A percentile compares a stretch with the other conserved stretches of the same genome.
Evolutionary conservation across 30 jellyfish, hydroid and myxozoan species (phyloP).

Genomic region (Phacellophora camtschatica): DNA sequence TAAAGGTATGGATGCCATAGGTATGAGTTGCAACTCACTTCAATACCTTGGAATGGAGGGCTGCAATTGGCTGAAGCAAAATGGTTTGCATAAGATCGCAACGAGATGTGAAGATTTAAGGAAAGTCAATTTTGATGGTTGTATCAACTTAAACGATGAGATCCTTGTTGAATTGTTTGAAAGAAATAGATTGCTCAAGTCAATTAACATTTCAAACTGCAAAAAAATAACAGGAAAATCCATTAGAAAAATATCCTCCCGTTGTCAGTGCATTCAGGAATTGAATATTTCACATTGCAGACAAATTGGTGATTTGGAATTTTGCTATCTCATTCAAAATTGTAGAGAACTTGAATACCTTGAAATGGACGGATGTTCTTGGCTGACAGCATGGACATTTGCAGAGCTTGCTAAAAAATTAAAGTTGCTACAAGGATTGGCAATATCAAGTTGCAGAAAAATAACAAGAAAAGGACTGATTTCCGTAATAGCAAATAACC

Average conservation of each 20-base stretch:
- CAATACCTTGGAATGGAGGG: constrained; percentile 17
- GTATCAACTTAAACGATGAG: background rate
- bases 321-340: background rate
- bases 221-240: background rate
- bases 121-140: constrained; percentile 7
- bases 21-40: background rate
- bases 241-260: background rate
- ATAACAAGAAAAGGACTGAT: background rate
- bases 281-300: background rate
- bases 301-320: background rate
- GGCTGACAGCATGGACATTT: constrained; percentile 26
- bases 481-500: constrained; percentile 9
- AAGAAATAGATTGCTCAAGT: background rate
- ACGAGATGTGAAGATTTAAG: background rate
- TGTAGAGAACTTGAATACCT: background rate
- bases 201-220: constrained; percentile 20
- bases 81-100: constrained; percentile 3
- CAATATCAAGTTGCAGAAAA: constrained; percentile 8
- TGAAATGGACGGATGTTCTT: background rate
- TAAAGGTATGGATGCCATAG: constrained; percentile 4
- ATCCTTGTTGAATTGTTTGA: background rate
- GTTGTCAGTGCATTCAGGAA: background rate
- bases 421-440: background rate
- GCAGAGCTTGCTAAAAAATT: constrained; percentile 10
- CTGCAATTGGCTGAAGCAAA: background rate